Conservation (phyloP, 23 tunicate genomes). For the Styela plicata region DNA sequence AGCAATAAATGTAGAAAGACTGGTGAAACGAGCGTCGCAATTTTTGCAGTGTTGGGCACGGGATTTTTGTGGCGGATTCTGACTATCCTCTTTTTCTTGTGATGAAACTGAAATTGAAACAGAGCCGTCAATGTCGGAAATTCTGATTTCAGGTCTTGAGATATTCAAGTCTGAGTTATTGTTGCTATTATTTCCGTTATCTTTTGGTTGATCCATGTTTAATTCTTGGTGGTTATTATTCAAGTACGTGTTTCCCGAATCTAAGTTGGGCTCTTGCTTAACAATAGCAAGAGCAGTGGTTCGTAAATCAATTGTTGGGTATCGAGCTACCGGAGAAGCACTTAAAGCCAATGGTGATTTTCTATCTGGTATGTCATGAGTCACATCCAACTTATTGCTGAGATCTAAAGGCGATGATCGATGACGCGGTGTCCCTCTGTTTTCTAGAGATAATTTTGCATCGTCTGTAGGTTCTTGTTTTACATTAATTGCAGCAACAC, state of each 20-base stretch:
- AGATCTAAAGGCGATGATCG: constrained; percentile 17
- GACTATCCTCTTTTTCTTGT: neutral
- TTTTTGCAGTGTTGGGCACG: constrained; percentile 26
- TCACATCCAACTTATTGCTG: neutral
- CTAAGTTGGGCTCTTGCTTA: neutral
- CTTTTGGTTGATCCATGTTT: neutral
- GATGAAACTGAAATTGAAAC: neutral
- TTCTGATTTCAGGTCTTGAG: neutral
- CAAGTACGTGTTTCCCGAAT: neutral
- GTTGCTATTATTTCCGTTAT: constrained; percentile 17
- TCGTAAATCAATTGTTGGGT: constrained; percentile 15
- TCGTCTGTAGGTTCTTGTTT: constrained; percentile 3
- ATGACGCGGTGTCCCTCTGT: neutral
- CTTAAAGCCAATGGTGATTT: neutral
- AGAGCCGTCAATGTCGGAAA: neutral
- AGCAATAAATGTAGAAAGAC: constrained; percentile 28
- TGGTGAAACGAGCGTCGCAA: constrained; percentile 26
- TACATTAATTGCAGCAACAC: constrained; percentile 16
- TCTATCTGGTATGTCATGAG: neutral
- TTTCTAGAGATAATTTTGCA: neutral
- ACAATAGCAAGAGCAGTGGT: constrained; percentile 20
- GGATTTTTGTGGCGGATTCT: neutral
- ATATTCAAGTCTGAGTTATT: neutral
- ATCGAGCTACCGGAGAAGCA: neutral
- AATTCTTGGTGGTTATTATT: neutral